Evolutionary conservation across 2,797 vertebrate genomes (phyloP), one percentile per base, ranked within the genome.

Genomic region (Dendrocincla fuliginosa): DNA sequence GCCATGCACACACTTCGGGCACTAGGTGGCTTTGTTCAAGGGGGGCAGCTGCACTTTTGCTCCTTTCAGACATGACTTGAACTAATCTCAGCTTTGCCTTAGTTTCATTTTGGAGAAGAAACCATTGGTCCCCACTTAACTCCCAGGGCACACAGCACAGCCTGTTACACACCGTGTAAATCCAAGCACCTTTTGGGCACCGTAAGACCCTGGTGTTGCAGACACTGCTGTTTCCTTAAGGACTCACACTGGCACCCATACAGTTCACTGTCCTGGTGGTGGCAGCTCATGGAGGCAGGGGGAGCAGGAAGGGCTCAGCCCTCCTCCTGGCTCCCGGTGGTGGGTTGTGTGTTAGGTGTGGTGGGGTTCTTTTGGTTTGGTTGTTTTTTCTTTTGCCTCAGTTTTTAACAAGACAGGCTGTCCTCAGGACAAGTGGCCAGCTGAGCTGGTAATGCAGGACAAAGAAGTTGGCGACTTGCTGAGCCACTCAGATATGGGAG

Each of bases 111-210:
- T 41, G 47, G 35, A 88, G 64, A 49, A 68, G 20, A 64, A 76
- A 70, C 35, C 55, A 41, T 13, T 12, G 33, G 10, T 41, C 11
- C 25, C 28, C 44, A 57, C 41, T 53, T 20, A n/a, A 60, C 8
- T 59, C 17, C 52, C 0, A 69, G 49, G n/a, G 24, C 5, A 16
- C 11, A 42, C 0, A 65, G 37, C 19, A 25, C 18, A 39, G 50
- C 7, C 42, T 92, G 75, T 76, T 53, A 59, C 71, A 68, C 13
- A 63, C 11, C 50, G 17, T 4, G 1, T 19, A 53, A 68, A 27
- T 53, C 44, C 37, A 83, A 75, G 15, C 23, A 78, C 2, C 39
- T 50, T 81, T 52, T 15, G 33, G 52, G 63, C 35, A 90, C 39
- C 42, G 46, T 68, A 59, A 50, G 46, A 56, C n/a, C 39, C 0